Conservation (phyloP, 2,888 invertebrate genomes). For the Corbicula japonica region DNA sequence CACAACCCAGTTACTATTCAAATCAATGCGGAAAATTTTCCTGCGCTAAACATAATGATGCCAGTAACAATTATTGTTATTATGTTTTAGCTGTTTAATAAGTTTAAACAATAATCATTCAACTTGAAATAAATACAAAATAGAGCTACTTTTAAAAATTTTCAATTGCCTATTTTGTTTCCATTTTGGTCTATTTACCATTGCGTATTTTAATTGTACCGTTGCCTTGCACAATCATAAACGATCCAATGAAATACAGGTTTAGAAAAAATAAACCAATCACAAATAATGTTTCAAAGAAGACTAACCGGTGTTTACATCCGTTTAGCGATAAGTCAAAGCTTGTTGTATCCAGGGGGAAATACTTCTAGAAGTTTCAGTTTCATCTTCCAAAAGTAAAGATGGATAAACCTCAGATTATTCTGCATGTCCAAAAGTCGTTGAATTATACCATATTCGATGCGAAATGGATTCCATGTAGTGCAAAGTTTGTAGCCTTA, state of each 20-base stretch:
- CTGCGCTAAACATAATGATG: no score
- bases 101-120: no score
- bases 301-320: conserved; percentile 36
- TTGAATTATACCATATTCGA: conserved; percentile 96
- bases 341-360: conserved; percentile 61
- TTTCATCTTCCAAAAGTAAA: conserved; percentile 13
- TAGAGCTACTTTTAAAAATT: no score
- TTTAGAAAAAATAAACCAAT: conserved; percentile 8
- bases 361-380: conserved; percentile 55
- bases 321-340: conserved; percentile 40
- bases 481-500: conserved; percentile 95
- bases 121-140: no score
- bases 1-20: no score
- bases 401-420: conserved; percentile 95
- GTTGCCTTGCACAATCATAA: no score
- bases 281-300: background rate
- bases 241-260: background rate
- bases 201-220: no score
- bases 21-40: no score
- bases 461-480: conserved; percentile 98
- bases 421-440: conserved; percentile 94
- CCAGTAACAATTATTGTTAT: no score
- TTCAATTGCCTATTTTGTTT: no score
- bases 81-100: no score
- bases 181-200: no score